Evolutionary conservation across 1,140 invertebrate species (phyloP).

Genomic region (Pteromalus puparum): DNA sequence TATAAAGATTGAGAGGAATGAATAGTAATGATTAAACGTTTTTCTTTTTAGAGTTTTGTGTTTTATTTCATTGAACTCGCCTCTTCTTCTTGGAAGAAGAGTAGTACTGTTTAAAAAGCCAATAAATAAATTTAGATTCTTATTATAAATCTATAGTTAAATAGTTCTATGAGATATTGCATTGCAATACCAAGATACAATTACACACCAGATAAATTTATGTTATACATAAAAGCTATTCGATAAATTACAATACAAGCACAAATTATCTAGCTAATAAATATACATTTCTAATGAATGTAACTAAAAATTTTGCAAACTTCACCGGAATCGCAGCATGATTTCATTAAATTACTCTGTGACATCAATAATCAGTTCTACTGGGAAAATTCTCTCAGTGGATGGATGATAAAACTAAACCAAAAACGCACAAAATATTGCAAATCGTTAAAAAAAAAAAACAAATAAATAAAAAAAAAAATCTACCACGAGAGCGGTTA

Average conservation of each 20-base stretch:
- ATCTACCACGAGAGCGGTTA: slow-evolving; percentile 44
- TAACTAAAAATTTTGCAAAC: slow-evolving; percentile 43
- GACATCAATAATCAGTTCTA: neutral
- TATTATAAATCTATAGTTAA: slow-evolving; percentile 26
- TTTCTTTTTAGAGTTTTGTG: slow-evolving; percentile 14
- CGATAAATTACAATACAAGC: slow-evolving; percentile 12
- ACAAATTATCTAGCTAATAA: neutral
- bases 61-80: slow-evolving; percentile 16
- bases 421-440: slow-evolving; percentile 45
- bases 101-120: neutral
- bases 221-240: neutral
- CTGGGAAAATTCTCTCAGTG: slow-evolving; percentile 52
- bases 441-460: slow-evolving; percentile 40
- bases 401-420: slow-evolving; percentile 43
- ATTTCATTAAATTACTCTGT: neutral
- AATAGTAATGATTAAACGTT: slow-evolving; percentile 23
- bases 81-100: slow-evolving; percentile 36
- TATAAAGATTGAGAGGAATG: slow-evolving; percentile 4
- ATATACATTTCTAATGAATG: slow-evolving; percentile 36
- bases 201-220: slow-evolving; percentile 20
- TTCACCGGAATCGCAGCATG: slow-evolving; percentile 34
- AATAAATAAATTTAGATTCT: slow-evolving; percentile 19
- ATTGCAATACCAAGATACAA: slow-evolving; percentile 1
- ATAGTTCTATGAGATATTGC: slow-evolving; percentile 1
- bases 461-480: slow-evolving; percentile 32